A percentile compares a stretch with the other conserved stretches of the same genome.
Evolutionary conservation across 2,113 vertebrate genomes (phyloP).

Genomic region (Sinocyclocheilus anshuiensis): DNA sequence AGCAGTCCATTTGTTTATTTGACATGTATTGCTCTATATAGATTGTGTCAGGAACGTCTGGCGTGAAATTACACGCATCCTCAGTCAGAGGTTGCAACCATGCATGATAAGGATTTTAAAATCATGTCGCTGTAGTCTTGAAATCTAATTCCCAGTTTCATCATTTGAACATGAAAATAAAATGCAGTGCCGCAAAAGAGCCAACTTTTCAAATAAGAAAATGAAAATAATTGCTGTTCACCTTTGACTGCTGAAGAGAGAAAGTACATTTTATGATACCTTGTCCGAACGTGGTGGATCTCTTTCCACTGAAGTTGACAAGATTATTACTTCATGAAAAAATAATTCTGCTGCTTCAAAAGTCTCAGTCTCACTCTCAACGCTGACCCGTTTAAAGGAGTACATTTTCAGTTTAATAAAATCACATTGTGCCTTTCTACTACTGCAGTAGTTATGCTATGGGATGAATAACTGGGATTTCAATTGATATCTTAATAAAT

Average conservation of each 20-base stretch:
- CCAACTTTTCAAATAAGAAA: neutral
- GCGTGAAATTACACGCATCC: neutral
- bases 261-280: neutral
- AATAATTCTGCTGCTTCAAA: neutral
- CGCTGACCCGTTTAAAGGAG: neutral
- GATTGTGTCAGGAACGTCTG: neutral
- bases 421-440: neutral
- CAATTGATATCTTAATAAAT: neutral
- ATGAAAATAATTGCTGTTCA: neutral
- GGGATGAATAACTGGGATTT: neutral
- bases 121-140: neutral
- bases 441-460: neutral
- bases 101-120: no score
- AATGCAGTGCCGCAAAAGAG: neutral
- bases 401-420: slow-evolving; percentile 4
- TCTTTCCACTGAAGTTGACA: slow-evolving; percentile 1
- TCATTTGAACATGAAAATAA: neutral
- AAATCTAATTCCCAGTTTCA: neutral
- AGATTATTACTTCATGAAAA: neutral
- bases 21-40: neutral
- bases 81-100: slow-evolving; percentile 12
- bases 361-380: neutral
- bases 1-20: slow-evolving; percentile 18
- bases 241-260: neutral
- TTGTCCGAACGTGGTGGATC: neutral